Evolutionary conservation across 2,888 invertebrate species (phyloP), one percentile per base, ranked within the genome.

Genomic region (Patella ulyssiponensis): DNA sequence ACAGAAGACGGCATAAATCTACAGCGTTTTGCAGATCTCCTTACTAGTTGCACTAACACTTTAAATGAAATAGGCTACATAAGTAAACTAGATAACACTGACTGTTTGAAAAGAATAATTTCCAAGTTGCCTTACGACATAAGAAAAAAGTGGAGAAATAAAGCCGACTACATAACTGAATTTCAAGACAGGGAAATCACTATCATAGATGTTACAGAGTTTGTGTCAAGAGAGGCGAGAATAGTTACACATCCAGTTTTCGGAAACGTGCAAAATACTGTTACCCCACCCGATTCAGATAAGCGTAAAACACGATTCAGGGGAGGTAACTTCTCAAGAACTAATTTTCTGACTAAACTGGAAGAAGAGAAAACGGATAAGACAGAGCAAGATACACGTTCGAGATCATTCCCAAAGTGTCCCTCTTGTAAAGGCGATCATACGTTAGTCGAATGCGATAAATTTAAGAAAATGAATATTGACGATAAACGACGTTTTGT

Each of bases 61-160:
- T 64, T 64, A 20, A 64, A 12, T 20, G 64, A n/a, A 64, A 20
- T 64, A 20, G 64, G 64, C 20, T 64, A 64, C 64, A n/a, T 64
- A 20, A 64, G 64, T 64, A 64, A 64, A 3, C n/a, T 64, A 17
- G 20, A 64, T n/a, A 64, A 64, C 23, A n/a, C 64, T 64, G 64
- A 64, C 23, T 20, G 23, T 64, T 64, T 64, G 64, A n/a, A 64
- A 20, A 64, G 20, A n/a, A 64, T 64, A 64, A 64, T 64, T 64
- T 20, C 20, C 14, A 64, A 64, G 20, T 64, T 64, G 23, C 64
- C 64, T 12, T 64, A 20, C 23, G 64, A 64, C 20, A 64, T 64
- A n/a, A 64, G 64, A 64, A 64, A 64, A 20, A 64, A 20, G 64
- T 64, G 64, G 64, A 64, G 64, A 64, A 64, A 20, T n/a, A 64